phyloP scores from a whole-genome alignment of 92 coral and sea anemone species.

The Anthopleura xanthogrammica region DNA sequence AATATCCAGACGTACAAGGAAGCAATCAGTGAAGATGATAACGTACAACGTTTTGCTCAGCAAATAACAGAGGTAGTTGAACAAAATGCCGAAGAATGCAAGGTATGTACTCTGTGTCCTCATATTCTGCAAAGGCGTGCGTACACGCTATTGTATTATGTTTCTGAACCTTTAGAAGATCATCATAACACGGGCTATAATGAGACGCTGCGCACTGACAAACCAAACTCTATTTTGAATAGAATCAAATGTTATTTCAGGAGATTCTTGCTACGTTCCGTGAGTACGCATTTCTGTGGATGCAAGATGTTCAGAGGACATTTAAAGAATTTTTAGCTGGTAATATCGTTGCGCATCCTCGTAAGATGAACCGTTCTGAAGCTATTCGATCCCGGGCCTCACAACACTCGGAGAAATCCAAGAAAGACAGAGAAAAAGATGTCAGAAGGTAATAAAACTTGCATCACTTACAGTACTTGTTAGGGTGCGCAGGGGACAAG shows the following conservation, averaged over 20 bases:
- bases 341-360: slow-evolving; percentile 94
- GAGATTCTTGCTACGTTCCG: slow-evolving; percentile 90
- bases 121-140: no score
- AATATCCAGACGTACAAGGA: slow-evolving; percentile 65
- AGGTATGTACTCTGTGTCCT: slow-evolving; percentile 39
- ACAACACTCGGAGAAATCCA: slow-evolving; percentile 76
- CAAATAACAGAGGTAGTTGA: slow-evolving; percentile 82
- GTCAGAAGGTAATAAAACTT: slow-evolving; percentile 45
- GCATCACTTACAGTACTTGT: background rate
- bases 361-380: slow-evolving; percentile 96
- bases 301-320: slow-evolving; percentile 96
- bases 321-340: slow-evolving; percentile 95
- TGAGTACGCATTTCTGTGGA: slow-evolving; percentile 97
- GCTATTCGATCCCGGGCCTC: slow-evolving; percentile 88
- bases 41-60: slow-evolving; percentile 65
- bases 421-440: slow-evolving; percentile 71
- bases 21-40: slow-evolving; percentile 62
- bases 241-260: slow-evolving; percentile 36
- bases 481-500: no score
- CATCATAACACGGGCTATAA: no score
- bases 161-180: no score
- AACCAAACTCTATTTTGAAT: background rate
- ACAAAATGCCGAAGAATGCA: slow-evolving; percentile 83
- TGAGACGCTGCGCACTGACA: background rate
- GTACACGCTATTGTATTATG: no score